These are phyloP conservation scores for Ondatra zibethicus DNA, from an alignment of 2,113 vertebrate genomes.

Conservation along the genomic window DNA sequence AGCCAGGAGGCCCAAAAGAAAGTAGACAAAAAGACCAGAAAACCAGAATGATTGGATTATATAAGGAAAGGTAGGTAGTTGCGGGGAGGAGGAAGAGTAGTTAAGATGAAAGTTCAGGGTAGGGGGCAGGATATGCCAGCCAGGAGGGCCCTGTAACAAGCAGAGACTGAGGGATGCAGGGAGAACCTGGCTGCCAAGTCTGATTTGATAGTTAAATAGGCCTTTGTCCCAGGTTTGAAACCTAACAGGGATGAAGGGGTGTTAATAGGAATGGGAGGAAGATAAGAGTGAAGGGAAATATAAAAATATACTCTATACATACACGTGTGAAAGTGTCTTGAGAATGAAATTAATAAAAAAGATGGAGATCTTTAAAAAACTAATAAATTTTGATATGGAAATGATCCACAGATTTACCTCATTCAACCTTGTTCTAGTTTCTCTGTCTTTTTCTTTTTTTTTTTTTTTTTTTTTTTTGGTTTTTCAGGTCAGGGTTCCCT, in stretches of 20 bases:
- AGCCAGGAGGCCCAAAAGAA: not conserved
- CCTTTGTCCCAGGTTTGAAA: not conserved
- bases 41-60: not conserved
- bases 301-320: not conserved
- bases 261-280: not conserved
- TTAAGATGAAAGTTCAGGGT: too few relatives aligned
- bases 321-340: not conserved
- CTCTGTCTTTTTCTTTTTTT: too few relatives aligned
- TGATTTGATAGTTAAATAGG: not conserved
- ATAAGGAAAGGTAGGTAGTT: not conserved
- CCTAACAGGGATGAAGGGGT: not conserved
- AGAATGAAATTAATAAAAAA: not conserved
- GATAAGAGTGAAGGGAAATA: not conserved
- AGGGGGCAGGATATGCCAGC: too few relatives aligned
- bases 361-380: too few relatives aligned
- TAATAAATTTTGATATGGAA: too few relatives aligned
- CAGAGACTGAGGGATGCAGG: not conserved
- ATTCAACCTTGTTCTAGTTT: too few relatives aligned
- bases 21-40: not conserved
- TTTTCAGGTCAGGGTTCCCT: too few relatives aligned
- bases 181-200: not conserved
- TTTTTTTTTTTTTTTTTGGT: too few relatives aligned
- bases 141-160: too few relatives aligned
- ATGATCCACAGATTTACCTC: too few relatives aligned
- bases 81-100: too few relatives aligned